These are phyloP conservation scores for Theonella swinhoei DNA, from an alignment of 37 sponge, comb jelly and placozoan species.

Conservation along the genomic window DNA sequence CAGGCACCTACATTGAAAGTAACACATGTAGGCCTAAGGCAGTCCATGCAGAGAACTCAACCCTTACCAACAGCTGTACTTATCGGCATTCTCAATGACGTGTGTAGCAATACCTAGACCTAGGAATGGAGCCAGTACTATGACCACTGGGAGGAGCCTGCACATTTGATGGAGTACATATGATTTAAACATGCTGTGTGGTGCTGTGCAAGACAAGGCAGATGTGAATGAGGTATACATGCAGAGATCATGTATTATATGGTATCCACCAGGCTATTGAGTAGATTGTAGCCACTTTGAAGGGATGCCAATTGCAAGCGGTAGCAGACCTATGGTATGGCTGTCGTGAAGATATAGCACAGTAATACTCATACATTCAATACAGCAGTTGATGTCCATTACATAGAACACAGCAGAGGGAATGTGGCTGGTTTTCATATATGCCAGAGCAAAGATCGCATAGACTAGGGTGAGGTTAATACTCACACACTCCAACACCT, in stretches of 20 bases:
- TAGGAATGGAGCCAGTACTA: background rate
- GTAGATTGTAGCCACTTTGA: background rate
- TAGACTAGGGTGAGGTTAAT: background rate
- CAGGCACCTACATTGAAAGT: background rate
- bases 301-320: too few species aligned
- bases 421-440: background rate
- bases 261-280: constrained; percentile 7
- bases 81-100: background rate
- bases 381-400: background rate
- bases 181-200: background rate
- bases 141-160: background rate
- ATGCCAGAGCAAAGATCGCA: background rate
- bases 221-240: too few species aligned
- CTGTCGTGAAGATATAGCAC: too few species aligned
- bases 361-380: too few species aligned
- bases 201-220: too few species aligned
- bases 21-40: background rate
- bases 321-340: too few species aligned
- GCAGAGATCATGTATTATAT: background rate
- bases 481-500: constrained; percentile 2
- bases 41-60: too few species aligned
- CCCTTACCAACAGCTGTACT: background rate
- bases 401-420: background rate
- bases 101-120: background rate
- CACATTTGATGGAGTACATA: background rate